Percentiles rank a stretch among this genome's conserved stretches.
These are phyloP conservation scores for Kryphioiulus occultus DNA, from an alignment of 2,888 invertebrate species.

Conservation along the genomic window DNA sequence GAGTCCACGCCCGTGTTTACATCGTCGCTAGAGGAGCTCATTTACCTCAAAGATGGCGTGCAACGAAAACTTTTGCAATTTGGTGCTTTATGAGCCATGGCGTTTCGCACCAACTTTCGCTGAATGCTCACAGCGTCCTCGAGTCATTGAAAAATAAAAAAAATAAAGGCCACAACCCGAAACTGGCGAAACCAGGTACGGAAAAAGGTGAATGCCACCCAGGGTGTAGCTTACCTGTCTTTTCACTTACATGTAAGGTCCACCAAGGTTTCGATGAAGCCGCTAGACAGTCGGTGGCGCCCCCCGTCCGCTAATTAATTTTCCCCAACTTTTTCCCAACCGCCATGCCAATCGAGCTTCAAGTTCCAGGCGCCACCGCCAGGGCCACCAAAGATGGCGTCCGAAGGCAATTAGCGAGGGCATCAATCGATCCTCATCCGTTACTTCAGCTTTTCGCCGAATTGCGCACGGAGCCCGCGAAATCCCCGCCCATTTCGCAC, in stretches of 20 bases:
- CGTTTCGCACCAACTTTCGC: background rate
- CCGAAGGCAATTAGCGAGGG: background rate
- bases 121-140: background rate
- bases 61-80: background rate
- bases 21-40: background rate
- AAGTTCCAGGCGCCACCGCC: conserved; percentile 27
- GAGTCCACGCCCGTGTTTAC: background rate
- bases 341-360: background rate
- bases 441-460: background rate
- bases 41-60: background rate
- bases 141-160: conserved; percentile 19
- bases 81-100: background rate
- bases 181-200: conserved; percentile 1
- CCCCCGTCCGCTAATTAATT: background rate
- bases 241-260: background rate
- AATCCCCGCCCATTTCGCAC: background rate
- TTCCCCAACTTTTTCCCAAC: background rate
- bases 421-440: background rate
- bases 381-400: background rate
- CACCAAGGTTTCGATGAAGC: background rate
- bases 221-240: conserved; percentile 35
- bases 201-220: conserved; percentile 35
- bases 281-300: background rate
- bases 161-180: background rate
- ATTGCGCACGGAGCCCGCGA: too few species aligned